These are phyloP conservation scores for Pyrrhia umbra DNA, from an alignment of 2,888 invertebrate species.

Conservation along the genomic window DNA sequence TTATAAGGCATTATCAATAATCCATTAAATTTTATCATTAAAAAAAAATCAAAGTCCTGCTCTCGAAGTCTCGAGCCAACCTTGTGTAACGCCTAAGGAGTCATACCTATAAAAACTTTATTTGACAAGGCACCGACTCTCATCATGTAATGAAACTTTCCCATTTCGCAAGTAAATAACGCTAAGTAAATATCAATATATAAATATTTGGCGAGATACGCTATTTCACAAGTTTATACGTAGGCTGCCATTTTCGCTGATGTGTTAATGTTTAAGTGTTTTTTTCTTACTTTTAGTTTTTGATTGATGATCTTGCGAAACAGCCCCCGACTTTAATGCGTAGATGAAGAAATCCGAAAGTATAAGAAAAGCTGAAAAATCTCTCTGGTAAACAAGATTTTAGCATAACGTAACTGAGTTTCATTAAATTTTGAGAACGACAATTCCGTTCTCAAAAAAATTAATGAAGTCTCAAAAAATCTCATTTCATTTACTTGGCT, in stretches of 20 bases:
- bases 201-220: neutral
- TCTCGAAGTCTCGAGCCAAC: too few species aligned
- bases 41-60: neutral
- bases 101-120: conserved; percentile 7
- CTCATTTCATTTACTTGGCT: too few species aligned
- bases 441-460: too few species aligned
- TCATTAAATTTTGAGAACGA: too few species aligned
- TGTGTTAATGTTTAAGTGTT: neutral
- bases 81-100: neutral
- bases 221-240: neutral
- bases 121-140: conserved; percentile 6
- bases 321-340: neutral
- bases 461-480: too few species aligned
- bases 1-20: too few species aligned
- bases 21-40: too few species aligned
- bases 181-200: neutral
- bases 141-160: conserved; percentile 22
- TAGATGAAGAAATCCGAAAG: too few species aligned
- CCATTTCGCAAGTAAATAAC: conserved; percentile 11
- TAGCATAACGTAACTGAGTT: too few species aligned
- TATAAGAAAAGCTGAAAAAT: too few species aligned
- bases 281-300: neutral
- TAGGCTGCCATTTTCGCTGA: neutral
- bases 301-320: neutral
- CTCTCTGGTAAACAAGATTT: neutral